Evolutionary conservation across 2,888 invertebrate species (phyloP), one percentile per base, ranked within the genome.

Genomic region (Drosophila meridionalis): DNA sequence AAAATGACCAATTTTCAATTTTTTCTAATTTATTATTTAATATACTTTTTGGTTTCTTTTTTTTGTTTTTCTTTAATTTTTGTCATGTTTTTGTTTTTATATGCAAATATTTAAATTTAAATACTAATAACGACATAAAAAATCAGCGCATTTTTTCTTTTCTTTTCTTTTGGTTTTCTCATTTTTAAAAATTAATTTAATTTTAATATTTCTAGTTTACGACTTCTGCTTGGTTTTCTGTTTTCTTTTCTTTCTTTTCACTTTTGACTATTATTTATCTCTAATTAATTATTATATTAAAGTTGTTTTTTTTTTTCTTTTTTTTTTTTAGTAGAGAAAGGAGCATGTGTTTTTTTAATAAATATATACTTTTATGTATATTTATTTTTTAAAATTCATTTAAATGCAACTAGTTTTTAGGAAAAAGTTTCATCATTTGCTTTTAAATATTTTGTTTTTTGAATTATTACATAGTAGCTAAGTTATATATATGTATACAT

Each of bases 61-160:
- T 58, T 20, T 45, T 40, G 12, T 40, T 40, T 61, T 69, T 50
- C 48, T 45, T 36, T 47, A 64, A 56, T 59, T 69, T 55, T 66
- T 66, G 20, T 69, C 64, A 60, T 53, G 61, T 70, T 69, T 64
- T 62, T 53, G 66, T 70, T 74, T 74, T 75, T 78, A 81, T 78
- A 82, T 87, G 87, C 85, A 83, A 80, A 90, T 89, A 78, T 87
- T 76, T 91, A 79, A 90, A 89, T 85, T 83, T 89, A 87, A 90
- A 85, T 90, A 85, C 91, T 91, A 85, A 91, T 91, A 91, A 91
- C 92, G 91, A 91, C 91, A 91, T 90, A 92, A 92, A 91, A 91
- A 91, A 92, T 91, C 90, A 91, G 91, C 89, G 89, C 90, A 78
- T 83, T 81, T 78, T 66, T 73, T 34, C 72, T 66, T 73, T 45